phyloP scores from a whole-genome alignment of 2,113 vertebrate species.

The Cynoglossus semilaevis region DNA sequence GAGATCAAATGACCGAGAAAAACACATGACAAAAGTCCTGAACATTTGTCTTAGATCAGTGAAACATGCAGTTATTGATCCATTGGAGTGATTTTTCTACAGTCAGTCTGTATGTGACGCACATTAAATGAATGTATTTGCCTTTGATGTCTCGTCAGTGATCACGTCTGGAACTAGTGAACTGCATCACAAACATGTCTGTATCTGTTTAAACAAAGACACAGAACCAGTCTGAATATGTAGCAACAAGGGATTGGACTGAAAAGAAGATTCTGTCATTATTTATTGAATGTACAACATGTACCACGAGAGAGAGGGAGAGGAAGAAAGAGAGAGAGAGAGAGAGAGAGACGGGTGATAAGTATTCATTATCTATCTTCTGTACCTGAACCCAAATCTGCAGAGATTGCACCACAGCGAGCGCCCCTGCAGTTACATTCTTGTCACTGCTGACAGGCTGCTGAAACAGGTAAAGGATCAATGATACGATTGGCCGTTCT shows the following conservation, averaged over 20 bases:
- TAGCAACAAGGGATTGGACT: conserved; percentile 1
- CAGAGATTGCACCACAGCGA: background rate
- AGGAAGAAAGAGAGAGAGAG: too few species aligned
- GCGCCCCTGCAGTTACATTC: background rate
- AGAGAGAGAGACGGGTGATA: too few species aligned
- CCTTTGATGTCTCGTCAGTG: background rate
- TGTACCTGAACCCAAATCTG: background rate
- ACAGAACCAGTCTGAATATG: conserved; percentile 4
- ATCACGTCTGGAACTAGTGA: conserved; percentile 2
- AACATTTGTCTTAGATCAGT: background rate
- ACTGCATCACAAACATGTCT: background rate
- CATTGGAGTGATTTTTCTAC: background rate
- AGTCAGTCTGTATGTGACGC: background rate
- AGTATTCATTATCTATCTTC: too few species aligned
- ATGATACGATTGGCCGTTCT: background rate
- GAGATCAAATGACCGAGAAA: background rate
- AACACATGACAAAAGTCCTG: background rate
- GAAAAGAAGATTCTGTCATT: too few species aligned
- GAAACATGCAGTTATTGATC: background rate
- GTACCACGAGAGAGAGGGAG: too few species aligned
- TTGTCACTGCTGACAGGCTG: background rate
- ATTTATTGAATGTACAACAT: too few species aligned
- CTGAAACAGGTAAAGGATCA: background rate
- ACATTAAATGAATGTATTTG: background rate
- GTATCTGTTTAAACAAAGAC: background rate